Percentiles rank a stretch among this genome's conserved stretches.
Evolutionary conservation across 1,140 invertebrate genomes (phyloP).

Genomic region (Pseudomyrmex concolor): DNA sequence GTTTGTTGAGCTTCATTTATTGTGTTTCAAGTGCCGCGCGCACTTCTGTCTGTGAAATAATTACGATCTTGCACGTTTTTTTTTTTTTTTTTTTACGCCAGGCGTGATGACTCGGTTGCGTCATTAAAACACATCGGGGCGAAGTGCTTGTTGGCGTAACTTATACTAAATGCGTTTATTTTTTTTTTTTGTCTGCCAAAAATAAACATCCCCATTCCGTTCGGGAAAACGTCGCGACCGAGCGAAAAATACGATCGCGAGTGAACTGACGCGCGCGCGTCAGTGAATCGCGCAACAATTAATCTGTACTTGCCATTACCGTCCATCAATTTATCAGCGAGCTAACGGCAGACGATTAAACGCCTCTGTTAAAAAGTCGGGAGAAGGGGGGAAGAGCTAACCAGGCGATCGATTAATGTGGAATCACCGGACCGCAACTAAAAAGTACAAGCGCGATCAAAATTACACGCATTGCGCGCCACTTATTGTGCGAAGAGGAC

Average conservation of each 20-base stretch:
- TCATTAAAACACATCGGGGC: neutral
- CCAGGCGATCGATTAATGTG: conserved; percentile 22
- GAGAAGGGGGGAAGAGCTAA: neutral
- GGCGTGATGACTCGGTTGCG: neutral
- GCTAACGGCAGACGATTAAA: conserved; percentile 11
- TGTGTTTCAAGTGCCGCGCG: neutral
- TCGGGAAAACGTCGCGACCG: neutral
- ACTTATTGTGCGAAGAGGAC: too few species aligned
- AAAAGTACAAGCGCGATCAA: conserved; percentile 1
- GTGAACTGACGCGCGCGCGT: neutral
- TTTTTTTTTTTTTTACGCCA: neutral
- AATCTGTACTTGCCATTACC: conserved; percentile 9
- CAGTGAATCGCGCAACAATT: neutral
- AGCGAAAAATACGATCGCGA: neutral
- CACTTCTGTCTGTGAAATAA: conserved; percentile 25
- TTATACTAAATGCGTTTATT: neutral
- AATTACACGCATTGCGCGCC: neutral
- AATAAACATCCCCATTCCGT: neutral
- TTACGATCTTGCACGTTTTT: conserved; percentile 25
- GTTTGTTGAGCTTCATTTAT: conserved; percentile 3
- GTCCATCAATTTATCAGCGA: conserved; percentile 34
- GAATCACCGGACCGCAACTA: conserved; percentile 28
- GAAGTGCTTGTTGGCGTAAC: conserved; percentile 8
- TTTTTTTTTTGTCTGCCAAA: neutral
- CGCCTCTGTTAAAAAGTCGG: neutral